Percentiles rank a stretch among this genome's conserved stretches.
Evolutionary conservation across 35 echinoderm and acorn worm genomes (phyloP).

Genomic region (Lytechinus variegatus): DNA sequence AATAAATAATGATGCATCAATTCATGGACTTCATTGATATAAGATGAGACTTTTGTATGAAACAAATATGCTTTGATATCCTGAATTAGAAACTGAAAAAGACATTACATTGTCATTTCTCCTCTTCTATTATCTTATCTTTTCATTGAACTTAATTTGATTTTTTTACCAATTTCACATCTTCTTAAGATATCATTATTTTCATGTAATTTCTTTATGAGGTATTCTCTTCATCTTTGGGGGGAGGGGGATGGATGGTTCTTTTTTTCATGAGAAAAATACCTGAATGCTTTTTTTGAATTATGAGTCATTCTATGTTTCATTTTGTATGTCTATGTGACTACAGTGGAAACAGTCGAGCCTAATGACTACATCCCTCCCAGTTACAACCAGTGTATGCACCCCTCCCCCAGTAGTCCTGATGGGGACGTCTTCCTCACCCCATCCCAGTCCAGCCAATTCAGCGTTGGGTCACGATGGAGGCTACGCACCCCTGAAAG

Average conservation of each 20-base stretch:
- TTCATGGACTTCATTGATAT: too few relatives aligned
- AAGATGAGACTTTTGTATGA: too few relatives aligned
- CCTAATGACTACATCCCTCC: slow-evolving; percentile 92
- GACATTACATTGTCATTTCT: neutral
- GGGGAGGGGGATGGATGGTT: too few relatives aligned
- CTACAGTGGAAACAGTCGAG: slow-evolving; percentile 71
- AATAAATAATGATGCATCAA: too few relatives aligned
- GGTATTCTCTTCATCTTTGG: neutral
- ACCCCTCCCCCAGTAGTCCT: slow-evolving; percentile 70
- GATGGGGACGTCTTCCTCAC: slow-evolving; percentile 78
- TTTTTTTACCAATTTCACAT: neutral
- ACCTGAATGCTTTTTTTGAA: neutral
- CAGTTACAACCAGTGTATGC: slow-evolving; percentile 88
- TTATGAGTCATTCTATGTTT: neutral
- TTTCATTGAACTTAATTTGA: too few relatives aligned
- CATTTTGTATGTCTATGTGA: neutral
- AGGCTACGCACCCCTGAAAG: slow-evolving; percentile 80
- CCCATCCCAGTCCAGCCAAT: slow-evolving; percentile 74
- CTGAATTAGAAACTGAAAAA: too few relatives aligned
- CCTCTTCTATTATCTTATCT: neutral
- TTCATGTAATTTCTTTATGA: neutral
- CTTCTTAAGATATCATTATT: neutral
- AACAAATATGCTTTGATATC: too few relatives aligned
- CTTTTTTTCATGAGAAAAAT: neutral
- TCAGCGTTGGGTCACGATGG: slow-evolving; percentile 60